Percentiles rank a stretch among this genome's conserved stretches.
Conservation (phyloP, 2,113 vertebrate species). For the Datnioides undecimradiatus region DNA sequence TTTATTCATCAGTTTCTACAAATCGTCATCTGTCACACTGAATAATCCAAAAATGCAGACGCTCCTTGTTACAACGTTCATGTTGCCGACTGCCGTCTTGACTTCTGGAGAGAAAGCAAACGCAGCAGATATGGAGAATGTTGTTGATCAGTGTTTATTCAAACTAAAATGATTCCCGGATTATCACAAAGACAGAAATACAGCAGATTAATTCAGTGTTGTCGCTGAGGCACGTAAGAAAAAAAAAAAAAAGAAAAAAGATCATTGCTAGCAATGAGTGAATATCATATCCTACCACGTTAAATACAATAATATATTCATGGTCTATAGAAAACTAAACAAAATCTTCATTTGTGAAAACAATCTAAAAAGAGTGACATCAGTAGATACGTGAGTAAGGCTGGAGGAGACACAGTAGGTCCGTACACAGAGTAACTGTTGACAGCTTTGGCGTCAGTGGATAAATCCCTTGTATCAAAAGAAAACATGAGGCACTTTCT, state of each 20-base stretch:
- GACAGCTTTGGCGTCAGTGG: conserved; percentile 70
- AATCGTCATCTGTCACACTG: background rate
- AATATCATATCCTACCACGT: conserved; percentile 25
- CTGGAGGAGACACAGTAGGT: conserved; percentile 55
- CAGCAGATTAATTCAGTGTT: conserved; percentile 59
- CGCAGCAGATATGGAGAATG: background rate
- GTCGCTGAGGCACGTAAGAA: conserved; percentile 56
- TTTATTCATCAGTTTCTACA: background rate
- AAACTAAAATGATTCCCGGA: conserved; percentile 43
- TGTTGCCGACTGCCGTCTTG: background rate
- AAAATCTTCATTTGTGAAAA: conserved; percentile 57
- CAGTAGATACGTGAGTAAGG: conserved; percentile 33
- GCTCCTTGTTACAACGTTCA: background rate
- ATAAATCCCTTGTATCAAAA: conserved; percentile 49
- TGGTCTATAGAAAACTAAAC: conserved; percentile 62
- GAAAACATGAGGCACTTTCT: conserved; percentile 45
- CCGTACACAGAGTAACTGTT: conserved; percentile 44
- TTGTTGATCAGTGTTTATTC: conserved; percentile 66
- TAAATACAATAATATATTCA: conserved; percentile 65
- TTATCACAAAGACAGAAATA: conserved; percentile 60
- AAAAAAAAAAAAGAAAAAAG: too few species aligned
- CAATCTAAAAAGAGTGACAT: conserved; percentile 42
- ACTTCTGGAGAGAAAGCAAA: conserved; percentile 14
- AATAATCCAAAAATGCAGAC: background rate
- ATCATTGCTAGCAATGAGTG: conserved; percentile 22